Evolutionary conservation across 2,797 vertebrate species (phyloP).

Genomic region (Cirrhinus molitorella): DNA sequence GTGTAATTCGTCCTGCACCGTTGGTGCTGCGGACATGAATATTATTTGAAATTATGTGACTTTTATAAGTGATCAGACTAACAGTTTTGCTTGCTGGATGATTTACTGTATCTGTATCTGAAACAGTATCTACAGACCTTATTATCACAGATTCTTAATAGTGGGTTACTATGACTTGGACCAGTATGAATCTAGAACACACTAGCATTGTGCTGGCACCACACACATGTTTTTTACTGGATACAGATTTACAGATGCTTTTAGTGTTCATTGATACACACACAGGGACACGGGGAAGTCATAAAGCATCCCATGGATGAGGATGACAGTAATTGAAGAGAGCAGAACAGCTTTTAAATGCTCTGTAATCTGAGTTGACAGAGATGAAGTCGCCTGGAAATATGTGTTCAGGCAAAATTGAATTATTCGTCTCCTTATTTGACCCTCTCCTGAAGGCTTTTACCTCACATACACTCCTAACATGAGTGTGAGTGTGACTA

Average conservation of each 20-base stretch:
- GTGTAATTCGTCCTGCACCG: background rate
- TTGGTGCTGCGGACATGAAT: background rate
- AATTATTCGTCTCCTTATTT: conserved; percentile 30
- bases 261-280: conserved; percentile 1
- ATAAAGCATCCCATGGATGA: conserved; percentile 21
- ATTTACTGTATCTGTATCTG: too few species aligned
- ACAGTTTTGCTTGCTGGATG: background rate
- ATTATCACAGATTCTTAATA: background rate
- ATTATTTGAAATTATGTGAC: background rate
- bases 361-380: conserved; percentile 46
- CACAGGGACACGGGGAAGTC: background rate
- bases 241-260: conserved; percentile 5
- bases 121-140: background rate
- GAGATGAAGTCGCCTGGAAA: conserved; percentile 17
- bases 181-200: background rate
- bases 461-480: conserved; percentile 15
- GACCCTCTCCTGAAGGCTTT: conserved; percentile 24
- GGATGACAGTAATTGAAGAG: conserved; percentile 42
- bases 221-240: background rate
- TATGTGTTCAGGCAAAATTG: conserved; percentile 32
- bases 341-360: conserved; percentile 41
- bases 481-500: background rate
- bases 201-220: background rate
- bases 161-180: background rate
- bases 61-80: conserved; percentile 5